Conservation (phyloP, 2,113 vertebrate genomes). For the Cyanistes caeruleus region DNA sequence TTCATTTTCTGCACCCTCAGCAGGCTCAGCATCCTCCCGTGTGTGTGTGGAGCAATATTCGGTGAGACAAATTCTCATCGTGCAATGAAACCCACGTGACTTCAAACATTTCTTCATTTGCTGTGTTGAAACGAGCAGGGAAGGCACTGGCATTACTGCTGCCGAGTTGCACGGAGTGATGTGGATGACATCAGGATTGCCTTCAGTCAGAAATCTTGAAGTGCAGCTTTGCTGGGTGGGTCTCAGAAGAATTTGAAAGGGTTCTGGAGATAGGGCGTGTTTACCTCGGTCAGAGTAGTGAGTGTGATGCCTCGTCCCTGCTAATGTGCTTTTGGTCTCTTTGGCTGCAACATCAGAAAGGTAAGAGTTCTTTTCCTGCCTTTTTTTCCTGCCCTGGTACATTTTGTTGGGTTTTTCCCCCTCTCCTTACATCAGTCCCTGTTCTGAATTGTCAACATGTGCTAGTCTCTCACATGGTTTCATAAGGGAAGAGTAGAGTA, state of each 20-base stretch:
- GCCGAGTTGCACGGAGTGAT: conserved; percentile 30
- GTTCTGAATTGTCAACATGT: background rate
- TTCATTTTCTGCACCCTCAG: background rate
- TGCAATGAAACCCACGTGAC: background rate
- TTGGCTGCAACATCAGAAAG: conserved; percentile 51
- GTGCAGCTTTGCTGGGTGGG: conserved; percentile 84
- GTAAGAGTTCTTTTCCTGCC: conserved; percentile 45
- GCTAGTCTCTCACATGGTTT: background rate
- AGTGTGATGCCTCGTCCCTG: background rate
- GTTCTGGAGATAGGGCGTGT: conserved; percentile 64
- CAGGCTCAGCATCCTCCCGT: background rate
- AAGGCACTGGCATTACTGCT: conserved; percentile 13
- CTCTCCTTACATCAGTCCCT: background rate
- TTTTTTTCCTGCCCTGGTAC: background rate
- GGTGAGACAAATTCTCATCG: background rate
- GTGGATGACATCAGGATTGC: conserved; percentile 58
- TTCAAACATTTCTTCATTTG: conserved; percentile 9
- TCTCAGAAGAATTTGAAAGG: conserved; percentile 77
- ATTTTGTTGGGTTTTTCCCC: accelerated
- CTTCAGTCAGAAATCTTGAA: conserved; percentile 78
- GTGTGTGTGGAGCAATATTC: background rate
- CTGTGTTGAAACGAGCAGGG: conserved; percentile 51
- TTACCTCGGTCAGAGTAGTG: conserved; percentile 30
- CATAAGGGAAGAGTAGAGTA: background rate
- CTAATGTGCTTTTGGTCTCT: background rate